Conservation (phyloP, 2,888 invertebrate species). For the Anodontia alba region DNA sequence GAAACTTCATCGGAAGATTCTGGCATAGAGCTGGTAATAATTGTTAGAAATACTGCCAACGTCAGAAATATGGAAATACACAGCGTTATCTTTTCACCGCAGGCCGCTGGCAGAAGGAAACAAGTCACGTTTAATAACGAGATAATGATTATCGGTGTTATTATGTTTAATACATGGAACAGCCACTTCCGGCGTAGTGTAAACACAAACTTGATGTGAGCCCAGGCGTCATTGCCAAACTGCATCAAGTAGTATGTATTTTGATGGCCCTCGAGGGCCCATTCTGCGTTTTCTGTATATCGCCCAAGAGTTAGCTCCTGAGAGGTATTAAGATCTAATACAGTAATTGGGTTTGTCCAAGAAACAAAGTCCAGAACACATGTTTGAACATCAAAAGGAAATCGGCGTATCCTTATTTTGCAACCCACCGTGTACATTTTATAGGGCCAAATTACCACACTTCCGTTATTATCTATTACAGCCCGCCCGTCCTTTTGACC, state of each 20-base stretch:
- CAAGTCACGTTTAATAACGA: slow-evolving; percentile 42
- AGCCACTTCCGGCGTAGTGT: slow-evolving; percentile 37
- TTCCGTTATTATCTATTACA: slow-evolving; percentile 40
- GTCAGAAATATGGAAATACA: slow-evolving; percentile 61
- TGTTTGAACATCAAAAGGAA: slow-evolving; percentile 64
- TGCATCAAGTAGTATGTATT: not conserved
- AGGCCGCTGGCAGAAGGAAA: slow-evolving; percentile 41
- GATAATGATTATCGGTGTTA: slow-evolving; percentile 47
- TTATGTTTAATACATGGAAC: slow-evolving; percentile 41
- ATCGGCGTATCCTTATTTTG: slow-evolving; percentile 42
- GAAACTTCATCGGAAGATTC: slow-evolving; percentile 65
- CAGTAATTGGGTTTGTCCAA: slow-evolving; percentile 46
- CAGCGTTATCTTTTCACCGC: slow-evolving; percentile 53
- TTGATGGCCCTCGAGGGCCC: slow-evolving; percentile 5
- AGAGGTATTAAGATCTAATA: not conserved
- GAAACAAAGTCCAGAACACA: slow-evolving; percentile 60
- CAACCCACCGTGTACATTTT: slow-evolving; percentile 46
- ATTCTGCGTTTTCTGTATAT: slow-evolving; percentile 42
- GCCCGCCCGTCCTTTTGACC: slow-evolving; percentile 52
- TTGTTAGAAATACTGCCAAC: slow-evolving; percentile 63
- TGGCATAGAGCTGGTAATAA: slow-evolving; percentile 61
- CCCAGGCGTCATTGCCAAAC: slow-evolving; percentile 29
- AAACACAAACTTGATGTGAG: slow-evolving; percentile 20
- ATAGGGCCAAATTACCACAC: slow-evolving; percentile 51
- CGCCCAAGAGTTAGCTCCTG: not conserved